Evolutionary conservation across 1,140 invertebrate genomes (phyloP).

Genomic region (Pristionchus pacificus): DNA sequence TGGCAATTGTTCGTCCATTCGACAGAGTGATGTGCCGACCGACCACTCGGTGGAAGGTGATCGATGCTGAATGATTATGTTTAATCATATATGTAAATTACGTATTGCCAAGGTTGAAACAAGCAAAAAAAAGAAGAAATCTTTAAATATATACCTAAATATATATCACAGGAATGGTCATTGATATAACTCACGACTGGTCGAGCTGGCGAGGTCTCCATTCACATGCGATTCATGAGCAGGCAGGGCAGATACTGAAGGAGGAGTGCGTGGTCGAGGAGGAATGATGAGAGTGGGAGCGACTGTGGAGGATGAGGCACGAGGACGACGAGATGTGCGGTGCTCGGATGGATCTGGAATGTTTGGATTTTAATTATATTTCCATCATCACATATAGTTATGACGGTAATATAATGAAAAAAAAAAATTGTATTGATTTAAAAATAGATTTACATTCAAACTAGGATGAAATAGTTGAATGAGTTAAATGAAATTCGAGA

Average conservation of each 20-base stretch:
- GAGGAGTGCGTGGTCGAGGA: neutral
- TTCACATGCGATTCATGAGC: neutral
- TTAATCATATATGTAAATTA: neutral
- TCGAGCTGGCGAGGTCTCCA: neutral
- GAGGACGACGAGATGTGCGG: neutral
- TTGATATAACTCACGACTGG: neutral
- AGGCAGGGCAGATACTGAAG: neutral
- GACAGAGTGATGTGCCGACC: slow-evolving; percentile 28
- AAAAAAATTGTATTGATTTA: too few species aligned
- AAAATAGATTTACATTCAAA: too few species aligned
- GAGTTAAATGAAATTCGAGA: too few species aligned
- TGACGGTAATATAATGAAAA: too few species aligned
- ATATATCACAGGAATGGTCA: too few species aligned
- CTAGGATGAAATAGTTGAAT: too few species aligned
- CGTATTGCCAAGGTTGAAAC: too few species aligned
- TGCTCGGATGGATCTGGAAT: slow-evolving; percentile 19
- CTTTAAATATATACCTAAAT: too few species aligned
- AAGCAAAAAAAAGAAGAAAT: too few species aligned
- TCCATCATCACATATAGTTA: too few species aligned
- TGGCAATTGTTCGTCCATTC: slow-evolving; percentile 69
- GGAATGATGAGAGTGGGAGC: too few species aligned
- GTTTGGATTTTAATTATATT: neutral
- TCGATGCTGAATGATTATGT: neutral
- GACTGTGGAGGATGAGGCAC: neutral
- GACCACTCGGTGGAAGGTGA: slow-evolving; percentile 24